phyloP scores from a whole-genome alignment of 2,797 vertebrate species.

The Enteromius treurensis region DNA sequence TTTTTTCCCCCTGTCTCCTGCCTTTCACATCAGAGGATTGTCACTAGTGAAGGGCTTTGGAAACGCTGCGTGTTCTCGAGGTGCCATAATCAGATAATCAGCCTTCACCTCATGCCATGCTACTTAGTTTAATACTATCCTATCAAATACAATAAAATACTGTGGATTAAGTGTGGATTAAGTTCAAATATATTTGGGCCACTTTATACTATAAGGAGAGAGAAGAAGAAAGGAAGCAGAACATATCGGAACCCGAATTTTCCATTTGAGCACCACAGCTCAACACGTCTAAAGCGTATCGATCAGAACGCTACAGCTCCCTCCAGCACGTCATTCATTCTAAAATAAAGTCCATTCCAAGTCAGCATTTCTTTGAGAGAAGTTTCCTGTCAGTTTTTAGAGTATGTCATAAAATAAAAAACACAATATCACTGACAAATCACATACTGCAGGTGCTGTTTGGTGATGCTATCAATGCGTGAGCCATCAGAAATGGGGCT shows the following conservation, averaged over 20 bases:
- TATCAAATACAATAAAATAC: conserved; percentile 13
- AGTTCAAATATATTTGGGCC: background rate
- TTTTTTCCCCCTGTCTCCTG: background rate
- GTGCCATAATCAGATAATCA: conserved; percentile 7
- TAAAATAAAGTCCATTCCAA: conserved; percentile 6
- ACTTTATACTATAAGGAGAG: background rate
- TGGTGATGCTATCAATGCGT: conserved; percentile 17
- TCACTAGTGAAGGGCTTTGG: background rate
- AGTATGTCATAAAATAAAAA: conserved; percentile 14
- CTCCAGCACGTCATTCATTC: background rate
- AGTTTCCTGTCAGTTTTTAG: conserved; percentile 8
- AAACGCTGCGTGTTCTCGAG: background rate
- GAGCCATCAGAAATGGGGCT: conserved; percentile 11
- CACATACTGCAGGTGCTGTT: conserved; percentile 28
- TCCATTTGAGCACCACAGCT: conserved; percentile 8
- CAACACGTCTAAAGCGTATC: background rate
- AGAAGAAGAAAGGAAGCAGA: background rate
- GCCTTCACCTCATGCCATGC: conserved; percentile 2
- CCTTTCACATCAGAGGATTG: conserved; percentile 14
- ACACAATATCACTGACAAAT: conserved; percentile 30
- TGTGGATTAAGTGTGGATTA: background rate
- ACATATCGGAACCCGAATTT: background rate
- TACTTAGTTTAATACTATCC: conserved; percentile 1
- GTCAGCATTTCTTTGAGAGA: background rate
- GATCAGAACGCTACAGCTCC: background rate